These are phyloP conservation scores for Muscidifurax raptorellus DNA, from an alignment of 1,140 invertebrate genomes.

Conservation along the genomic window DNA sequence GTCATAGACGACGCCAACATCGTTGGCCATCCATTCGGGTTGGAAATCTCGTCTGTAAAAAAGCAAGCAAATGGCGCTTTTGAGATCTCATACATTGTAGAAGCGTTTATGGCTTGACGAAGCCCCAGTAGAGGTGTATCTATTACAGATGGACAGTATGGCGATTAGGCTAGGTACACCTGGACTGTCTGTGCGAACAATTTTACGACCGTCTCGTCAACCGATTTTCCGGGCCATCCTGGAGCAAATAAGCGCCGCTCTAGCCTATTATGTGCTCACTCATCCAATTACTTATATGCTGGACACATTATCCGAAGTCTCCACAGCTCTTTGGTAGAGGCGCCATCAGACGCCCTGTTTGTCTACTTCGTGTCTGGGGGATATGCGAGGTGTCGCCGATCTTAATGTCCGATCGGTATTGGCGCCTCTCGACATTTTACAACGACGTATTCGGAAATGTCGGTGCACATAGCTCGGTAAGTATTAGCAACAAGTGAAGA, in stretches of 20 bases:
- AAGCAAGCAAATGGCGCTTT: neutral
- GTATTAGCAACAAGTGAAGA: neutral
- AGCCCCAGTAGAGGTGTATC: neutral
- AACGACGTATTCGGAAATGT: no score
- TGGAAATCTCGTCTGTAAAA: slow-evolving; percentile 52
- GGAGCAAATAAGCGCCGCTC: slow-evolving; percentile 19
- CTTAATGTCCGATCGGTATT: neutral
- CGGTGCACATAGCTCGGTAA: no score
- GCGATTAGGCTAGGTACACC: neutral
- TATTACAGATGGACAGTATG: slow-evolving; percentile 10
- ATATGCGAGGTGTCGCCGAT: neutral
- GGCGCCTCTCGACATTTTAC: neutral
- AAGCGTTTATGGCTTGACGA: neutral
- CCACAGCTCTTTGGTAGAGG: neutral
- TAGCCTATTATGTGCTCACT: slow-evolving; percentile 8
- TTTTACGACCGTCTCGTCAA: slow-evolving; percentile 31
- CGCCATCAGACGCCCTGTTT: slow-evolving; percentile 19
- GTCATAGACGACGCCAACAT: slow-evolving; percentile 32
- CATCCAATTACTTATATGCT: slow-evolving; percentile 29
- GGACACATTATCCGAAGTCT: neutral
- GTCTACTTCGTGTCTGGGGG: slow-evolving; percentile 53
- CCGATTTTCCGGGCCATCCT: neutral
- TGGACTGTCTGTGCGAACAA: neutral
- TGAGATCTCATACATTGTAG: no score
- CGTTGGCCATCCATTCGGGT: slow-evolving; percentile 38